phyloP scores from a whole-genome alignment of 1,140 invertebrate species.

The Marisa cornuarietis region DNA sequence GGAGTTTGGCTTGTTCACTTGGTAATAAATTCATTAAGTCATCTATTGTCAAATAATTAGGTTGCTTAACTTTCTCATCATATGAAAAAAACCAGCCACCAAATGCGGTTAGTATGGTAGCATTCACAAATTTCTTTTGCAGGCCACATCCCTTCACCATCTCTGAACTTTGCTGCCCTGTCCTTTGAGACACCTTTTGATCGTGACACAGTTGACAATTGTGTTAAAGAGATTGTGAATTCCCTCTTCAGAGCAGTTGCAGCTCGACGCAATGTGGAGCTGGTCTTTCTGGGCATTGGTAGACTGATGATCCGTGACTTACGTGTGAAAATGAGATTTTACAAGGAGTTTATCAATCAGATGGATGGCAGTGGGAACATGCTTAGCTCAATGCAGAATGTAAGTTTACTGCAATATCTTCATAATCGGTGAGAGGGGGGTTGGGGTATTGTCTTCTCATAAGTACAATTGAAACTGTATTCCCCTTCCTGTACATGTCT shows the following conservation, averaged over 20 bases:
- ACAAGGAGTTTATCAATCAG: slow-evolving; percentile 64
- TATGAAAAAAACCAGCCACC: too few species aligned
- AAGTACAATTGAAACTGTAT: too few species aligned
- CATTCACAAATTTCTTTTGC: slow-evolving; percentile 26
- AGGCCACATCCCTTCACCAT: slow-evolving; percentile 62
- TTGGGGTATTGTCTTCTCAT: too few species aligned
- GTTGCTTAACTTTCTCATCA: too few species aligned
- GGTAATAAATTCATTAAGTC: too few species aligned
- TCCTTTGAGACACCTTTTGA: slow-evolving; percentile 63
- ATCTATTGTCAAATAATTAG: too few species aligned
- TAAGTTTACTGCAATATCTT: slow-evolving; percentile 40
- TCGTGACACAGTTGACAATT: slow-evolving; percentile 63
- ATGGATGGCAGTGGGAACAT: slow-evolving; percentile 64
- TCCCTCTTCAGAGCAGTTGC: slow-evolving; percentile 55
- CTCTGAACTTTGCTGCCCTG: slow-evolving; percentile 62
- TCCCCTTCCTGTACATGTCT: too few species aligned
- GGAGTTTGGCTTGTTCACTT: too few species aligned
- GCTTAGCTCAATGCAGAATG: slow-evolving; percentile 61
- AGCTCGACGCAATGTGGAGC: slow-evolving; percentile 60
- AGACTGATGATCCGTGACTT: slow-evolving; percentile 59
- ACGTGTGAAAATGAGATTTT: slow-evolving; percentile 66
- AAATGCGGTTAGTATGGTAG: too few species aligned
- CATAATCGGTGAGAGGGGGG: neutral
- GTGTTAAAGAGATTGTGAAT: slow-evolving; percentile 62
- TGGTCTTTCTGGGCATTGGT: slow-evolving; percentile 62